Conservation (phyloP, 2,797 vertebrate genomes). For the Nannoperca australis region DNA sequence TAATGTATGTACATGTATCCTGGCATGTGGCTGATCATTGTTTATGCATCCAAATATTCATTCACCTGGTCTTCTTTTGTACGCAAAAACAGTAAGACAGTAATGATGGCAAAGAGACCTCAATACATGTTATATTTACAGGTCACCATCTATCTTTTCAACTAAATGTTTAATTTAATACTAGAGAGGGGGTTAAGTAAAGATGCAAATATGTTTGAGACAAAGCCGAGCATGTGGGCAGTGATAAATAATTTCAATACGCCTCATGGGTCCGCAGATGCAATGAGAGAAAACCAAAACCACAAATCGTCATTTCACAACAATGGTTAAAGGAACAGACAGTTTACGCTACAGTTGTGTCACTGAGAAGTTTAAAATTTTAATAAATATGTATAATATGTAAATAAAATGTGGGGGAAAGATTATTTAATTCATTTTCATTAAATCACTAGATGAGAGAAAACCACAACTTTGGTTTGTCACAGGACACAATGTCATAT, state of each 20-base stretch:
- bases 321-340: neutral
- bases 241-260: neutral
- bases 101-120: slow-evolving; percentile 4
- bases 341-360: neutral
- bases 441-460: slow-evolving; percentile 3
- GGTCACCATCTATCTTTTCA: neutral
- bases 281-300: neutral
- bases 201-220: neutral
- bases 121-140: slow-evolving; percentile 2
- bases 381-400: no score
- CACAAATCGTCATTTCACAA: neutral
- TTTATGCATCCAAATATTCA: neutral
- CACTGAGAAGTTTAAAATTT: slow-evolving; percentile 2
- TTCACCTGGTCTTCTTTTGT: slow-evolving; percentile 43
- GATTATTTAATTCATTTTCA: neutral
- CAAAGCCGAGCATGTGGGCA: neutral
- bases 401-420: no score
- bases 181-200: neutral
- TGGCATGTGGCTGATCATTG: neutral
- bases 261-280: neutral
- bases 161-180: slow-evolving; percentile 16
- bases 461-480: neutral
- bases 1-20: neutral
- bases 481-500: neutral
- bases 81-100: slow-evolving; percentile 26